phyloP scores from a whole-genome alignment of 2,797 vertebrate genomes.

The Enteromius treurensis region DNA sequence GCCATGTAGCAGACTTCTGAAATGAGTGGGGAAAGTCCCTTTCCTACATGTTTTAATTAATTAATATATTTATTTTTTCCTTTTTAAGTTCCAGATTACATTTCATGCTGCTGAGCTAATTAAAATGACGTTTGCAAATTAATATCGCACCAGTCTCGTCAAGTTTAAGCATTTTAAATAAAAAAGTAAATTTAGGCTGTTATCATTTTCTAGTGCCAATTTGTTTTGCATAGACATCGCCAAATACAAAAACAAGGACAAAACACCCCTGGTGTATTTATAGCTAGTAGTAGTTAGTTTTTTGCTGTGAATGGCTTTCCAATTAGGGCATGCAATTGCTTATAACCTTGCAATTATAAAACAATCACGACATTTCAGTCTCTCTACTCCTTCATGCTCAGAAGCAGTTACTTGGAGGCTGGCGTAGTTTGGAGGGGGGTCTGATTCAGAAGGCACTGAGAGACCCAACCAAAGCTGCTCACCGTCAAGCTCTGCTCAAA shows the following conservation, averaged over 20 bases:
- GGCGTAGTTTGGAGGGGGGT: constrained; percentile 72
- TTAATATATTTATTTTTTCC: too few relatives aligned
- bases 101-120: background rate
- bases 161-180: background rate
- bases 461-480: constrained; percentile 65
- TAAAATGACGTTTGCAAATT: background rate
- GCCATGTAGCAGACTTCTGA: background rate
- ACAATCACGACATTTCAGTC: background rate
- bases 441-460: constrained; percentile 76
- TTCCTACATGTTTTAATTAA: too few relatives aligned
- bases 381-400: constrained; percentile 43
- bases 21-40: background rate
- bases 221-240: background rate
- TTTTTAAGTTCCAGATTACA: background rate
- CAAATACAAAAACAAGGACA: background rate
- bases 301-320: background rate
- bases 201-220: background rate
- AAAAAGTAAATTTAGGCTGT: background rate
- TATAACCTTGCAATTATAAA: constrained; percentile 2
- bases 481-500: constrained; percentile 69
- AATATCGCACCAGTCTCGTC: background rate
- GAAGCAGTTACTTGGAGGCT: constrained; percentile 73
- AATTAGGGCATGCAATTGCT: background rate
- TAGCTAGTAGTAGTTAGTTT: background rate
- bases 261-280: background rate